Evolutionary conservation across 1,140 invertebrate species (phyloP).

Genomic region (Brachionus koreanus): DNA sequence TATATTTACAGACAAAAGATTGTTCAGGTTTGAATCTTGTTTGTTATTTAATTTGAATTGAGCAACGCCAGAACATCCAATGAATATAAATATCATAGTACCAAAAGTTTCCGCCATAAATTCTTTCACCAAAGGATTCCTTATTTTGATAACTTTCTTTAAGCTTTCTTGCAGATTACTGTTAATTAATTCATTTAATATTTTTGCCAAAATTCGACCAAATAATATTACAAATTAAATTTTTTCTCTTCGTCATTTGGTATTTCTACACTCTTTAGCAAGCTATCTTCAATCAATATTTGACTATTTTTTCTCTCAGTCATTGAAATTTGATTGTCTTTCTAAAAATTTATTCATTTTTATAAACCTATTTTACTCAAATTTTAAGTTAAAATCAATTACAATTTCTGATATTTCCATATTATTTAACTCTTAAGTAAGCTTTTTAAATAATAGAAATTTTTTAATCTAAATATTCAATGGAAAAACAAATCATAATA

Average conservation of each 20-base stretch:
- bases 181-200: not conserved
- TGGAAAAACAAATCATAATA: not conserved
- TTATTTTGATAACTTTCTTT: not conserved
- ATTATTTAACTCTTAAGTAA: not conserved
- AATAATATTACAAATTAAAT: not conserved
- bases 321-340: not conserved
- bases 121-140: not conserved
- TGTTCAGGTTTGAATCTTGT: not conserved
- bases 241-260: not conserved
- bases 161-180: slow-evolving; percentile 8
- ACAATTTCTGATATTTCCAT: not conserved
- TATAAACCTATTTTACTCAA: not conserved
- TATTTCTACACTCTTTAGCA: not conserved
- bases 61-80: slow-evolving; percentile 13
- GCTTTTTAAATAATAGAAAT: not conserved
- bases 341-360: not conserved
- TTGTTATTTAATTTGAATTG: slow-evolving; percentile 12
- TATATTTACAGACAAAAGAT: slow-evolving; percentile 20
- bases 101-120: slow-evolving; percentile 32
- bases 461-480: not conserved
- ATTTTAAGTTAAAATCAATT: not conserved
- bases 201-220: not conserved
- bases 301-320: not conserved
- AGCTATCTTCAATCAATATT: not conserved
- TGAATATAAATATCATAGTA: slow-evolving; percentile 12